Evolutionary conservation across 2,888 invertebrate species (phyloP).

Genomic region (Pilophorus perplexus): DNA sequence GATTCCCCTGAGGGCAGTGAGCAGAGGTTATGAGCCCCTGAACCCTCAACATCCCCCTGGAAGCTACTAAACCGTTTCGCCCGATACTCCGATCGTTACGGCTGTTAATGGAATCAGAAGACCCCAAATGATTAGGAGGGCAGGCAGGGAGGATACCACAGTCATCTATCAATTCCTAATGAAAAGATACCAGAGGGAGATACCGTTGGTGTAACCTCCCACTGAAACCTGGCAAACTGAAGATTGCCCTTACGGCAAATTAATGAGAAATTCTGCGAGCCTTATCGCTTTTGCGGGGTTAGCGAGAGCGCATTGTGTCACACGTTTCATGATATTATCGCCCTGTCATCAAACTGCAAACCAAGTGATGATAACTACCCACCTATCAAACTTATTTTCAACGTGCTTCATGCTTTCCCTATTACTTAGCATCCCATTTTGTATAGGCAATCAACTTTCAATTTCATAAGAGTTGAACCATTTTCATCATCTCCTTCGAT

Average conservation of each 20-base stretch:
- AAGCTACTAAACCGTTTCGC: background rate
- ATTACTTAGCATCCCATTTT: no score
- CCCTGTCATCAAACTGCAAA: no score
- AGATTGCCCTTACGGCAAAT: conserved; percentile 15
- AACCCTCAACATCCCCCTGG: background rate
- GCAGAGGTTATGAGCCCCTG: no score
- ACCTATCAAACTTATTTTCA: no score
- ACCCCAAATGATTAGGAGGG: conserved; percentile 32
- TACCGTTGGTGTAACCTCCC: background rate
- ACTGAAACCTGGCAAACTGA: conserved; percentile 21
- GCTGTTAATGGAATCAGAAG: conserved; percentile 37
- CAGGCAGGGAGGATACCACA: conserved; percentile 27
- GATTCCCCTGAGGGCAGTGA: no score
- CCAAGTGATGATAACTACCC: no score
- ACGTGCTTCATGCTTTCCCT: no score
- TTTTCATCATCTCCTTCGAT: no score
- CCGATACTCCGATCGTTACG: conserved; percentile 31
- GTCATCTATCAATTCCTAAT: conserved; percentile 36
- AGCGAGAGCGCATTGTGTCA: no score
- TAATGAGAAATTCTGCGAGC: conserved; percentile 9
- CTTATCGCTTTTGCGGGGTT: conserved; percentile 14
- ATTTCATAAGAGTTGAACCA: no score
- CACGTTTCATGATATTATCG: no score
- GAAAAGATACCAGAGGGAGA: conserved; percentile 26
- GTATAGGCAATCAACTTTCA: no score